Base-by-base conservation (phyloP, 2,113 vertebrate species). In the Rhinopomastus cyanomelas region DNA sequence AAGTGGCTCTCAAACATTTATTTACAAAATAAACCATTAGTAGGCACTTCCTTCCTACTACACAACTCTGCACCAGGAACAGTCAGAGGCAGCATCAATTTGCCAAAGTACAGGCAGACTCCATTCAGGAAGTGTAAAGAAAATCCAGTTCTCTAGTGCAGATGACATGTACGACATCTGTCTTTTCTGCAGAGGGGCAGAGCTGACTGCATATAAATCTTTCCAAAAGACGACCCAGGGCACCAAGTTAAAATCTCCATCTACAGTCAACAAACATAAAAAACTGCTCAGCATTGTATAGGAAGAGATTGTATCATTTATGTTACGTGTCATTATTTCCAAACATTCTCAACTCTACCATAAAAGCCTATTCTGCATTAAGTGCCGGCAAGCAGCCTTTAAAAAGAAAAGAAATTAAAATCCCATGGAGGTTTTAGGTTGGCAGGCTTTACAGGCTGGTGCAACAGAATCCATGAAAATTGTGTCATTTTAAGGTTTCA, bases 331-430 rank as follows among this genome's bases (percentile, higher is more conserved):
- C 65, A 64, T 62, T 81, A 77, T 82, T 95, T 93, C 89, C 79
- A 92, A 93, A 77, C 15, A 64, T 34, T 67, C 32, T 84, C 56
- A 76, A 87, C 37, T 85, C 49, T 80, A 77, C 92, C 39, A 76
- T 55, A 87, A 93, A 92, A 90, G 77, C 18, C 87, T 81, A 48
- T 20, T 76, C 75, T 83, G 52, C 32, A 79, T 60, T 84, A 73
- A 83, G 37, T 68, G 49, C 59, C 84, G 84, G 62, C 75, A 92
- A 89, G 30, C 2, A 79, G 37, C n/a, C 57, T 46, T 75, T 9
- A 3, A 27, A 39, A 82, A 57, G 65, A 44, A 57, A 56, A 67
- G 59, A 15, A 53, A 51, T 23, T 11, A 56, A 48, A 22, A 34
- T 23, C 27, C 20, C 5, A 1, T 44, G 85, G 75, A 88, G 19